Conservation (phyloP, 2,888 invertebrate species). For the Scaptomyza tumidula region DNA sequence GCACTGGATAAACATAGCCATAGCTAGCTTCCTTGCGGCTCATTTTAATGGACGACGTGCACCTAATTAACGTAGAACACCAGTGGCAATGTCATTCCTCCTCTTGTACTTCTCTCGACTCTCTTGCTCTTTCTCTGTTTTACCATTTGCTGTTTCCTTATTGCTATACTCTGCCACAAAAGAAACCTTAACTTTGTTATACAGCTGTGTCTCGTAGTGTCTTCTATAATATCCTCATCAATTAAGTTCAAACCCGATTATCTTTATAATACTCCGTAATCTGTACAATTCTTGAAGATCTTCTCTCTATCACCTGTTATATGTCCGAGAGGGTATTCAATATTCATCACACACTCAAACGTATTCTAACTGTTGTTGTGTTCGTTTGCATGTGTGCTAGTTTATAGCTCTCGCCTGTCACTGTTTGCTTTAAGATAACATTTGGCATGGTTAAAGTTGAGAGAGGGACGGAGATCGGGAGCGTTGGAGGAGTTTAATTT, state of each 20-base stretch:
- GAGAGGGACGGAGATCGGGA: not conserved
- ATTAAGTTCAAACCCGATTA: no score
- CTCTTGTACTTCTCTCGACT: not conserved
- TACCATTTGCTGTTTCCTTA: not conserved
- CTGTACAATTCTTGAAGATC: not conserved
- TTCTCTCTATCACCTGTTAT: not conserved
- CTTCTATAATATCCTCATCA: no score
- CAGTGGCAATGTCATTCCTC: conserved; percentile 39
- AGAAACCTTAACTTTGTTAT: not conserved
- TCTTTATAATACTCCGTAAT: no score
- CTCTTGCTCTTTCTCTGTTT: conserved; percentile 1
- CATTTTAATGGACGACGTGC: conserved; percentile 66
- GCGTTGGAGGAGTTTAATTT: not conserved
- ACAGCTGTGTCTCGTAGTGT: no score
- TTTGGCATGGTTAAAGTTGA: conserved; percentile 15
- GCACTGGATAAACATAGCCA: conserved; percentile 6
- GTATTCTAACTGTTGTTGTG: conserved; percentile 19
- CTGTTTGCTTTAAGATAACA: conserved; percentile 77
- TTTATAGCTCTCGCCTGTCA: conserved; percentile 68
- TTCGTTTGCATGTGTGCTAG: conserved; percentile 50
- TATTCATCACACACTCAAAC: not conserved
- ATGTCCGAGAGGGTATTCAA: not conserved
- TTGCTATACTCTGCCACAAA: not conserved
- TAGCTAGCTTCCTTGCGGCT: conserved; percentile 32
- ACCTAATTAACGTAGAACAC: conserved; percentile 71